Base-by-base conservation (phyloP, 2,797 vertebrate genomes). In the Poecilia velifera region DNA sequence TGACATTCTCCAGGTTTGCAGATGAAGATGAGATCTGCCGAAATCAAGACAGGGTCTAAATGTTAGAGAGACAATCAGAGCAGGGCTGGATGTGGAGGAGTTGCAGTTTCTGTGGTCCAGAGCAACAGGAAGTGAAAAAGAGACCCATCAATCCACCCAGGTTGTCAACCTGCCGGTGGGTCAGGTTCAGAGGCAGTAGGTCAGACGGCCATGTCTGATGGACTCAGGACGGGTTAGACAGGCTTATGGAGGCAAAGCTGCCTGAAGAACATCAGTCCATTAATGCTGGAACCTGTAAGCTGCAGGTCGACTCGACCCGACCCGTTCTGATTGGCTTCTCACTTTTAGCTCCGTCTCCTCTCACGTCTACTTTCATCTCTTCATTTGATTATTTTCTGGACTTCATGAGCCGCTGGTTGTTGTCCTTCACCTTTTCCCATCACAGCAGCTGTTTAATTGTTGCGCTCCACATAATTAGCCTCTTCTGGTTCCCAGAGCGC, bases 211-310 rank as follows among this genome's bases (percentile, higher is more conserved):
- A 62, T 34, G 75, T 84, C 18, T 92, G 84, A 89, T 89, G 14
- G 81, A 82, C 68, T 89, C 73, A 86, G 74, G 68, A 14, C 25
- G 66, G 66, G 81, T 77, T 88, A 47, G 64, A 51, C 20, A 53
- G 77, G 84, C 76, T 93, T 86, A 85, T 36, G 6, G 70, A 57
- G 14, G 72, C 82, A 82, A 83, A 89, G 55, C 84, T 82, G 76
- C 46, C 36, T 74, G 78, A 82, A 78, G 78, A 86, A 76, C 72
- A 10, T 76, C 75, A 64, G 76, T 28, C 83, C 76, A 66, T 92
- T 89, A 92, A 90, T 90, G 34, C 84, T 77, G 82, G 71, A 82
- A 46, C n/a, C 55, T 51, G 76, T 76, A 84, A 13, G 14, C 72
- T 4, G 71, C 77, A 78, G 76, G 76, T 66, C 13, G 20, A 25